These are phyloP conservation scores for Myrmecophaga tridactyla DNA, from an alignment of 2,113 vertebrate species.

Conservation along the genomic window DNA sequence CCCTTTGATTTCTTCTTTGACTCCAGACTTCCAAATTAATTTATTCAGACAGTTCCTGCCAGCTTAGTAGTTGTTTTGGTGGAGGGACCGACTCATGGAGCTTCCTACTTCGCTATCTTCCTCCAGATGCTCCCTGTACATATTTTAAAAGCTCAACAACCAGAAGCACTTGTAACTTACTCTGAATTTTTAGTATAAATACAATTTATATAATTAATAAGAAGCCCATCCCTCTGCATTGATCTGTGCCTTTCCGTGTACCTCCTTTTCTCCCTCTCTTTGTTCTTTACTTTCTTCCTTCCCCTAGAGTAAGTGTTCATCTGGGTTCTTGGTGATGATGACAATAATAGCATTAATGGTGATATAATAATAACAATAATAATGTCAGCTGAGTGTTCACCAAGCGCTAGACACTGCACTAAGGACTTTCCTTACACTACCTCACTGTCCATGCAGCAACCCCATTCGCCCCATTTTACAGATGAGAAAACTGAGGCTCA, in stretches of 20 bases:
- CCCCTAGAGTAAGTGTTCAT: neutral
- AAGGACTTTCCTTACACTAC: neutral
- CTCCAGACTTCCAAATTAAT: too few relatives aligned
- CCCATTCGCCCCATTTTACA: neutral
- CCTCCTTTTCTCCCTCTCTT: neutral
- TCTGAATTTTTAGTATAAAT: neutral
- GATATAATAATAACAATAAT: too few relatives aligned
- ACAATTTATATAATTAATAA: neutral
- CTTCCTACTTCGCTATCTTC: too few relatives aligned
- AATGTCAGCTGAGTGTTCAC: neutral
- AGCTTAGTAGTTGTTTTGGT: too few relatives aligned
- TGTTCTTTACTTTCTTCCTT: neutral
- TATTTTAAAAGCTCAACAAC: neutral
- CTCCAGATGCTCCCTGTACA: too few relatives aligned
- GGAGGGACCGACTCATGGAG: too few relatives aligned
- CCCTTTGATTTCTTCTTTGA: too few relatives aligned
- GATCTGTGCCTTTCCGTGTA: neutral
- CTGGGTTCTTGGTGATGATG: neutral
- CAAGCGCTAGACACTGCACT: neutral
- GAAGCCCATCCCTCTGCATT: neutral
- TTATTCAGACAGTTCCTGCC: too few relatives aligned
- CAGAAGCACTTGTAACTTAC: neutral
- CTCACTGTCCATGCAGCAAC: neutral
- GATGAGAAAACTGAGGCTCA: neutral
- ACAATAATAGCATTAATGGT: neutral